phyloP scores from a whole-genome alignment of 2,888 invertebrate genomes.

The Geophilus truncorum region DNA sequence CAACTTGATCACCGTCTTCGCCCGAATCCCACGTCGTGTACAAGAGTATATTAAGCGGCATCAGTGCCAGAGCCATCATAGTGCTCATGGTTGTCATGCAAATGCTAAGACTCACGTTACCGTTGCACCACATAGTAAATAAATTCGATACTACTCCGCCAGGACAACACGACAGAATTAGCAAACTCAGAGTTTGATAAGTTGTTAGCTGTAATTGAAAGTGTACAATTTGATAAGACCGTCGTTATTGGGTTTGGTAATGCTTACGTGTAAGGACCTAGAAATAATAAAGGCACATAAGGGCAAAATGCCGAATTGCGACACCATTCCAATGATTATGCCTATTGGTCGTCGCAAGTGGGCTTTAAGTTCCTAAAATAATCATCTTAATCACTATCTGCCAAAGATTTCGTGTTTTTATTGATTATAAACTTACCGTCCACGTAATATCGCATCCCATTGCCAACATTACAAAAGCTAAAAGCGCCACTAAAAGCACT shows the following conservation, averaged over 20 bases:
- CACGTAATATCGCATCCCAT: conserved; percentile 33
- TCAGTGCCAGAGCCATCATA: conserved; percentile 43
- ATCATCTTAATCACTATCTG: background rate
- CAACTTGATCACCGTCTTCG: conserved; percentile 38
- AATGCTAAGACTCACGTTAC: conserved; percentile 45
- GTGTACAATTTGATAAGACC: background rate
- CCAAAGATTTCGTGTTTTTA: no score
- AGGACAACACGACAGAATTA: conserved; percentile 45
- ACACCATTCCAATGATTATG: conserved; percentile 44
- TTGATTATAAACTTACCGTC: background rate
- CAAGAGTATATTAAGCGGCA: conserved; percentile 46
- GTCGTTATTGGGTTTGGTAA: conserved; percentile 18
- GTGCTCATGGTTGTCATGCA: conserved; percentile 46
- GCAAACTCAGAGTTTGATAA: conserved; percentile 45
- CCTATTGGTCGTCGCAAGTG: conserved; percentile 44
- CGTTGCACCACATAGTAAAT: conserved; percentile 45
- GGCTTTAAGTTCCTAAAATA: conserved; percentile 39
- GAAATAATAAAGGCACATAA: conserved; percentile 44
- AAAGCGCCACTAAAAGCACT: background rate
- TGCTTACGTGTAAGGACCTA: conserved; percentile 41
- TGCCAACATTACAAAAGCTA: conserved; percentile 33
- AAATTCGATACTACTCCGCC: conserved; percentile 46
- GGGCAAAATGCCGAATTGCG: conserved; percentile 45
- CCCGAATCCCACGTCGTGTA: conserved; percentile 44
- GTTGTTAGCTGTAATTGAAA: background rate